Conservation (phyloP, 2,113 vertebrate species). For the Dicaeum eximium region DNA sequence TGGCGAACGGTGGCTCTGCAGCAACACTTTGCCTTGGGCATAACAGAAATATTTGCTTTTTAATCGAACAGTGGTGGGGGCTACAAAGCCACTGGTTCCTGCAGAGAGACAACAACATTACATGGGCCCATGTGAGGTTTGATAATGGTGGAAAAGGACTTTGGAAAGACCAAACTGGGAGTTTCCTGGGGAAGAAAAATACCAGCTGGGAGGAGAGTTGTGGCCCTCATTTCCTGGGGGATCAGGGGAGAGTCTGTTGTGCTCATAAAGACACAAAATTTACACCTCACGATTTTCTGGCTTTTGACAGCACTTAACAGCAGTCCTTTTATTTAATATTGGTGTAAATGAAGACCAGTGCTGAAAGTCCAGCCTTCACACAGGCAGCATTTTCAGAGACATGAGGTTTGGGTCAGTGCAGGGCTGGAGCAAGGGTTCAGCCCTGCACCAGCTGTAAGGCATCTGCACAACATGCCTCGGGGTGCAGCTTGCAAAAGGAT, state of each 20-base stretch:
- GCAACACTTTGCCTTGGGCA: fast-evolving
- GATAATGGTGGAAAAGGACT: neutral
- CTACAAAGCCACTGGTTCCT: neutral
- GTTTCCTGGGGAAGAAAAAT: neutral
- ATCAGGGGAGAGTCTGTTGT: neutral
- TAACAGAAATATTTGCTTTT: neutral
- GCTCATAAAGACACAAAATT: neutral
- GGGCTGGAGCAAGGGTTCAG: neutral
- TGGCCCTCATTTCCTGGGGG: neutral
- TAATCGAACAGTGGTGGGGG: neutral
- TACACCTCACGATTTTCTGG: neutral
- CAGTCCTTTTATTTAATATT: conserved; percentile 71
- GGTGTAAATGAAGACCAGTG: conserved; percentile 70
- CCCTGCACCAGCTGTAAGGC: neutral
- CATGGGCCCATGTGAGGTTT: fast-evolving
- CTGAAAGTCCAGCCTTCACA: conserved; percentile 67
- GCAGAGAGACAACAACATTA: neutral
- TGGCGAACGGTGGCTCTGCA: fast-evolving
- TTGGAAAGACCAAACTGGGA: neutral
- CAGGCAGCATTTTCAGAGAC: conserved; percentile 75
- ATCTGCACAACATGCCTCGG: neutral
- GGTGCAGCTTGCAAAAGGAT: neutral
- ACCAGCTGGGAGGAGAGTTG: neutral
- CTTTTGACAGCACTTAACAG: conserved; percentile 36
- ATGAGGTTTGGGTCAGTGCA: conserved; percentile 66